Conservation (phyloP, 2,113 vertebrate species). For the Spheniscus mendiculus region DNA sequence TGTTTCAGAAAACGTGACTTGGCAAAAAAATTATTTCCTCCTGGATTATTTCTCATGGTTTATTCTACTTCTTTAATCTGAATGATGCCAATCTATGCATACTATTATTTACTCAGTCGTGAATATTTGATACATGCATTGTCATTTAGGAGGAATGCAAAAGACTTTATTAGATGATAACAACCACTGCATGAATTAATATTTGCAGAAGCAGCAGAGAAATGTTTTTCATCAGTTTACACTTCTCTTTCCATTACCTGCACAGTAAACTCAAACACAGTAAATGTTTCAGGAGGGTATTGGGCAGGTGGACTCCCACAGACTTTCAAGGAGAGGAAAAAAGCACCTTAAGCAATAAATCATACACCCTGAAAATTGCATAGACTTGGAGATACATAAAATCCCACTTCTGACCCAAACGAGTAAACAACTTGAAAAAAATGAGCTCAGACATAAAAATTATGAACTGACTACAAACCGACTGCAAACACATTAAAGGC, state of each 20-base stretch:
- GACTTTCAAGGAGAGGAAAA: not conserved
- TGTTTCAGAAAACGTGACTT: not conserved
- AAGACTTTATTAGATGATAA: not conserved
- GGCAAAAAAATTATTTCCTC: not conserved
- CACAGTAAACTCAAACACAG: not conserved
- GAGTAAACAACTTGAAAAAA: conserved; percentile 28
- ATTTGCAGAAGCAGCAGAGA: not conserved
- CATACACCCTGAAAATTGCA: not conserved
- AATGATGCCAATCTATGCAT: not conserved
- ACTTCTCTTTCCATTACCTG: not conserved
- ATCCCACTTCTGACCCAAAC: not conserved
- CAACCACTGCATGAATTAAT: not conserved
- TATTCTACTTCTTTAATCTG: not conserved
- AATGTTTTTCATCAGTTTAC: not conserved
- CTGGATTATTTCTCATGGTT: not conserved
- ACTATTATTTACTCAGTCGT: not conserved
- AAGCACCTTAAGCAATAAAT: not conserved
- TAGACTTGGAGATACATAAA: not conserved
- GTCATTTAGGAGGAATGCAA: not conserved
- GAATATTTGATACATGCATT: not conserved
- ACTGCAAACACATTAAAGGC: conserved; percentile 31
- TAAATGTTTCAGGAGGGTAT: not conserved
- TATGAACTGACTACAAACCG: conserved; percentile 24
- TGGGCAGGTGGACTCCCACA: not conserved
- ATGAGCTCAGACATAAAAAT: not conserved